phyloP scores from a whole-genome alignment of 2,888 invertebrate genomes.

The Acanthoscelides obtectus region DNA sequence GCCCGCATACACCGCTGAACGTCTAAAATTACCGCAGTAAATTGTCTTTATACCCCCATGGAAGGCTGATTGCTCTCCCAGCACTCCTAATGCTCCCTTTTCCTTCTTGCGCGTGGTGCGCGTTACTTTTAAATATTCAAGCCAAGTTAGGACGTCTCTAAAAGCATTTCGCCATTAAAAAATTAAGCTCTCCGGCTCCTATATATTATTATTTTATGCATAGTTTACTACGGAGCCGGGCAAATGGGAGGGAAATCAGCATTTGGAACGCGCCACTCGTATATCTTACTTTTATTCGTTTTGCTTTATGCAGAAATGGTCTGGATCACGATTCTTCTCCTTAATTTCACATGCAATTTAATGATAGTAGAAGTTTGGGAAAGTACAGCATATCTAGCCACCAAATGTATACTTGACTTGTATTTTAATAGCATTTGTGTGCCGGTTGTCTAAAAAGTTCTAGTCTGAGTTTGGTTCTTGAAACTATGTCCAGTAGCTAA shows the following conservation, averaged over 20 bases:
- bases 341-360: background rate
- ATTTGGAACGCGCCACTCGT: background rate
- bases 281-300: background rate
- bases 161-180: conserved; percentile 65
- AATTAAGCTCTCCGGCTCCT: conserved; percentile 48
- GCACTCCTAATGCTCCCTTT: conserved; percentile 38
- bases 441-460: no score
- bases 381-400: no score
- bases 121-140: conserved; percentile 49
- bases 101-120: conserved; percentile 27
- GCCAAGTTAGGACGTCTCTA: conserved; percentile 50
- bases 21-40: conserved; percentile 37
- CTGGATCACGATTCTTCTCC: background rate
- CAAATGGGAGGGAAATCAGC: background rate
- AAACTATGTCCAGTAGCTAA: no score
- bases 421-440: no score
- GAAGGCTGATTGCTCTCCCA: background rate
- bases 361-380: background rate
- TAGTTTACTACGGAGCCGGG: conserved; percentile 21
- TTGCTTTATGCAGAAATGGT: background rate
- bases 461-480: no score
- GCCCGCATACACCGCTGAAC: no score
- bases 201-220: conserved; percentile 51
- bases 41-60: conserved; percentile 37
- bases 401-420: no score